Evolutionary conservation across 2,888 invertebrate genomes (phyloP).

Genomic region (Gymnoscelis rufifasciata): DNA sequence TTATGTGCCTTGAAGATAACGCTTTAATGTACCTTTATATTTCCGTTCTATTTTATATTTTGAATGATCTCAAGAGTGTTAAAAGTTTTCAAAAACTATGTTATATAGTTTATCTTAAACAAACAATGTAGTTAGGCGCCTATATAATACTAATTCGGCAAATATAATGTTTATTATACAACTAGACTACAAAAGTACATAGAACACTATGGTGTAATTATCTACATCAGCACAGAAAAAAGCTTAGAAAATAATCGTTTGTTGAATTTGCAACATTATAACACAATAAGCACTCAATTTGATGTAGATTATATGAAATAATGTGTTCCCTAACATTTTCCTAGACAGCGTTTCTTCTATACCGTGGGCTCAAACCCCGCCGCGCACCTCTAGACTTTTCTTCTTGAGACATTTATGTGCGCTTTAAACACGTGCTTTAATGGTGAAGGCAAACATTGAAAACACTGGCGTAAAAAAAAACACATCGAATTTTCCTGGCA

Average conservation of each 20-base stretch:
- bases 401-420: no score
- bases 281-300: conserved; percentile 24
- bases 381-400: no score
- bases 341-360: no score
- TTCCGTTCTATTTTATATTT: no score
- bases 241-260: conserved; percentile 25
- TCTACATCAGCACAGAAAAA: conserved; percentile 40
- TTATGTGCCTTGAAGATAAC: no score
- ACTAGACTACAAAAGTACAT: conserved; percentile 40
- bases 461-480: no score
- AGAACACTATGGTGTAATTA: conserved; percentile 65
- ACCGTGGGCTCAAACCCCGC: no score
- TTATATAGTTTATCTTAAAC: conserved; percentile 35
- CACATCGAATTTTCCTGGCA: no score
- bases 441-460: no score
- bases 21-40: no score
- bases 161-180: conserved; percentile 48
- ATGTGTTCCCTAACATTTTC: no score
- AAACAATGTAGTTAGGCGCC: conserved; percentile 42
- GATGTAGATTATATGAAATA: conserved; percentile 7
- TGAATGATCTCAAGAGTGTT: conserved; percentile 50
- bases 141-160: conserved; percentile 74
- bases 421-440: no score
- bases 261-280: conserved; percentile 13
- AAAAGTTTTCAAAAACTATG: conserved; percentile 63